Evolutionary conservation across 1,140 invertebrate genomes (phyloP), one percentile per base, ranked within the genome.

Genomic region (Vanessa tameamea): DNA sequence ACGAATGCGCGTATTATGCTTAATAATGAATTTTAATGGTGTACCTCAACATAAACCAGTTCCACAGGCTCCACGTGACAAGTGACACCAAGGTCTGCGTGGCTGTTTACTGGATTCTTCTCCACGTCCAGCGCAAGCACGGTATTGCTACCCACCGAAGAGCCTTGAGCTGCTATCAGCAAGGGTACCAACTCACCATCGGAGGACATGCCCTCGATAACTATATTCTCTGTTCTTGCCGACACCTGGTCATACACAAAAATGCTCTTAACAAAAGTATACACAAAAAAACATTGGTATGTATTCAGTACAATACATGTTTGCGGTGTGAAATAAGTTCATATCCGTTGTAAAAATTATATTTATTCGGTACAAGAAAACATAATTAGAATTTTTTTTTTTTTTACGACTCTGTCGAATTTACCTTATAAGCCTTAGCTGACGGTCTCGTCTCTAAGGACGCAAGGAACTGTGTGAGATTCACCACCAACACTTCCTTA

Each of bases 21-120:
- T 31, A 31, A 31, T 31, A 31, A 31, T 31, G 3, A 31, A 31
- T 31, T 31, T 20, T 31, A 6, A 31, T 31, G 26, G 26, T 82
- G 92, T 93, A 97, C 97, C 94, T 97, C 95, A 88, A 97, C 94
- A 92, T 97, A 97, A 55, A 96, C 94, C 16, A 97, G 90, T 94
- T 98, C 97, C 8, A 97, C 92, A 20, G 96, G 95, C 86, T 97
- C 96, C 75, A 97, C 87, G 57, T 94, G 94, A 59, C 96, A 92
- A 47, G 94, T 94, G 0, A 97, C 82, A 43, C 95, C 95, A 82
- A 96, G 96, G 83, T 96, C 95, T 65, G 95, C 95, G 76, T 96
- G 94, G 15, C 94, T 94, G 75, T 94, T 95, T 4, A 94, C 80
- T 8, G 96, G 96, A 81, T 96, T 96, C 80, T 95, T 95, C 84